A percentile compares a stretch with the other conserved stretches of the same genome.
phyloP scores from a whole-genome alignment of 1,140 invertebrate genomes.

The Bombyx mandarina region DNA sequence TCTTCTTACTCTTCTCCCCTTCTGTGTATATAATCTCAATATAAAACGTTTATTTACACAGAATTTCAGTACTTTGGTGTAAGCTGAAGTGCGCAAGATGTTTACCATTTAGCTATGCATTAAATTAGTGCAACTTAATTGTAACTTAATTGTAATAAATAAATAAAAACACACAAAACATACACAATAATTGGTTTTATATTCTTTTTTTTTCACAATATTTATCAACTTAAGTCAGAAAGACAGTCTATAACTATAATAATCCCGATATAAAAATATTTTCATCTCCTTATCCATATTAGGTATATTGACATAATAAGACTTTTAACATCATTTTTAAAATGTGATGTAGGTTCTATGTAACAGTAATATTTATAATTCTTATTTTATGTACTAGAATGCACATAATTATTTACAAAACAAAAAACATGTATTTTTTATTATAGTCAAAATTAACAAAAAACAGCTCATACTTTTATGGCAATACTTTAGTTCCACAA shows the following conservation, averaged over 20 bases:
- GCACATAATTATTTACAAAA: constrained; percentile 52
- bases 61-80: too few species aligned
- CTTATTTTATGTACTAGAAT: constrained; percentile 40
- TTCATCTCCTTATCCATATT: constrained; percentile 50
- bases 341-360: constrained; percentile 17
- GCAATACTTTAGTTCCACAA: too few species aligned
- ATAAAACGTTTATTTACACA: too few species aligned
- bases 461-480: constrained; percentile 23
- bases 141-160: too few species aligned
- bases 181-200: constrained; percentile 27
- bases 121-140: too few species aligned
- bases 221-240: constrained; percentile 53
- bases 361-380: constrained; percentile 23
- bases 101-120: too few species aligned
- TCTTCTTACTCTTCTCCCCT: too few species aligned
- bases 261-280: constrained; percentile 69
- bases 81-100: too few species aligned
- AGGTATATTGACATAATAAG: constrained; percentile 46
- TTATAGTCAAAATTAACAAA: constrained; percentile 5
- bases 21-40: too few species aligned
- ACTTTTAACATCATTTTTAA: constrained; percentile 21
- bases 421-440: constrained; percentile 13
- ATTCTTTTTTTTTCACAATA: constrained; percentile 56
- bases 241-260: constrained; percentile 51
- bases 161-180: not conserved